Evolutionary conservation across 1,140 invertebrate genomes (phyloP).

Genomic region (Listronotus oregonensis): DNA sequence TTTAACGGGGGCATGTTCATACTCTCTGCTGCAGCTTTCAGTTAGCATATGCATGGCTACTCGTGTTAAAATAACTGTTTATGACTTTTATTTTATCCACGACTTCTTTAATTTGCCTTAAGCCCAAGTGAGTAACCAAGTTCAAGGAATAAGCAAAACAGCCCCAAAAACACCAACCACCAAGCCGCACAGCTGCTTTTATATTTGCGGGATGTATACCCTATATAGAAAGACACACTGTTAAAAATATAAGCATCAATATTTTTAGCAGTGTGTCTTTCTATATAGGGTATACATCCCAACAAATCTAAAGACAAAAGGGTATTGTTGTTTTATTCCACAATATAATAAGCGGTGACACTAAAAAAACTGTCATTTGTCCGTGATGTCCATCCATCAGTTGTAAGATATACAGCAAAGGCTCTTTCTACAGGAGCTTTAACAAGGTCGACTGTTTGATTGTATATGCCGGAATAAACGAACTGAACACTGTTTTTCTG

Average conservation of each 20-base stretch:
- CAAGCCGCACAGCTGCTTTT: slow-evolving; percentile 8
- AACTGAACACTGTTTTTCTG: slow-evolving; percentile 17
- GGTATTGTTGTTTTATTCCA: slow-evolving; percentile 3
- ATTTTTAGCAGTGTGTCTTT: slow-evolving; percentile 28
- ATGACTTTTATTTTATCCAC: slow-evolving; percentile 17
- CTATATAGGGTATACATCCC: neutral
- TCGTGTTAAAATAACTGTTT: slow-evolving; percentile 10
- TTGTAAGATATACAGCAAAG: slow-evolving; percentile 7
- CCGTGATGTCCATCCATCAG: slow-evolving; percentile 23
- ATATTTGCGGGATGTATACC: slow-evolving; percentile 19
- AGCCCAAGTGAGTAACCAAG: slow-evolving; percentile 12
- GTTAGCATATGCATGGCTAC: slow-evolving; percentile 20
- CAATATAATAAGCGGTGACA: neutral
- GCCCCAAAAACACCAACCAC: neutral
- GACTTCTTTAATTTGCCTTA: slow-evolving; percentile 10
- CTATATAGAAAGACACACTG: slow-evolving; percentile 21
- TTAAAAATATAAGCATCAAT: slow-evolving; percentile 20
- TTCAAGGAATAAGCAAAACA: slow-evolving; percentile 28
- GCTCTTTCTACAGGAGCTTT: neutral
- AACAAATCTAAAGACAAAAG: slow-evolving; percentile 3
- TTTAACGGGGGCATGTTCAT: slow-evolving; percentile 40
- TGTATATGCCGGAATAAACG: neutral
- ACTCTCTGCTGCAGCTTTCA: slow-evolving; percentile 27
- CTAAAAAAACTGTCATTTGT: slow-evolving; percentile 16
- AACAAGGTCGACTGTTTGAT: neutral